Evolutionary conservation across 2,888 invertebrate genomes (phyloP).

Genomic region (Heliconius ethilla): DNA sequence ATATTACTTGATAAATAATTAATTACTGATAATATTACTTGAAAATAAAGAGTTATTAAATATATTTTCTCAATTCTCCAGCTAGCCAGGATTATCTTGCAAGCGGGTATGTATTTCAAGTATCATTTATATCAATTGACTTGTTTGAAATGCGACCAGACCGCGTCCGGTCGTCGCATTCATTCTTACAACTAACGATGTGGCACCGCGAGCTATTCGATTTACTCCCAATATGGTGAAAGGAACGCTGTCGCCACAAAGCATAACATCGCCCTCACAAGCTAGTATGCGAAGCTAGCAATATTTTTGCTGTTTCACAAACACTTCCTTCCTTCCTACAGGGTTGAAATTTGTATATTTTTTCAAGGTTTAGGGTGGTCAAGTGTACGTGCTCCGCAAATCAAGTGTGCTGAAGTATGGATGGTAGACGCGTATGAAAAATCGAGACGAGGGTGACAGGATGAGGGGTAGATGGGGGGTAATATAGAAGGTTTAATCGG

Average conservation of each 20-base stretch:
- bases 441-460: conserved; percentile 77
- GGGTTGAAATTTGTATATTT: conserved; percentile 56
- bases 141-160: conserved; percentile 56
- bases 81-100: background rate
- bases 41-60: background rate
- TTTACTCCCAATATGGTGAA: conserved; percentile 68
- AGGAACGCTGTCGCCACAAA: conserved; percentile 67
- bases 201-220: conserved; percentile 65
- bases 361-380: conserved; percentile 47
- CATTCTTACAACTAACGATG: conserved; percentile 58
- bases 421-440: conserved; percentile 78
- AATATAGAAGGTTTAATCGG: conserved; percentile 74
- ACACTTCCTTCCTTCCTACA: conserved; percentile 53
- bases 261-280: conserved; percentile 69
- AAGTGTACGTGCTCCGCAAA: conserved; percentile 75
- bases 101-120: conserved; percentile 45
- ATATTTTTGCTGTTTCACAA: conserved; percentile 36
- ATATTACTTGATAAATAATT: no score
- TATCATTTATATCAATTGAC: conserved; percentile 61
- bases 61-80: background rate
- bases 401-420: conserved; percentile 79
- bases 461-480: conserved; percentile 67
- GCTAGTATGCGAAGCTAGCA: conserved; percentile 40
- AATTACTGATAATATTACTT: background rate
- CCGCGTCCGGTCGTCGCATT: conserved; percentile 56